A percentile compares a stretch with the other conserved stretches of the same genome.
Evolutionary conservation across 2,888 invertebrate species (phyloP).

Genomic region (Ptycholaimellus sp.): DNA sequence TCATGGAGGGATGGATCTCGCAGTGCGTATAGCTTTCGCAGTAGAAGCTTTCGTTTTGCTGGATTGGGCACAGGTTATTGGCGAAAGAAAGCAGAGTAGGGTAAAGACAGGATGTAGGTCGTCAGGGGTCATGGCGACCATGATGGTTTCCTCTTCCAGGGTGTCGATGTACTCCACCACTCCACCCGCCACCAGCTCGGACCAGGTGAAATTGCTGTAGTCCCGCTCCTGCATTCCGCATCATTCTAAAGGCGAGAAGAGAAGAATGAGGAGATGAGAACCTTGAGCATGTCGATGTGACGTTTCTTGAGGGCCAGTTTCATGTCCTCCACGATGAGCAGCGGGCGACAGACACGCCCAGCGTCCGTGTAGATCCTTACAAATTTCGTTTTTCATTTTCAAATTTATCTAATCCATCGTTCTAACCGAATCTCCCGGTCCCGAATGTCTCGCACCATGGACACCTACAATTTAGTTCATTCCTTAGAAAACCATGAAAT

Average conservation of each 20-base stretch:
- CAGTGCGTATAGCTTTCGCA: constrained; percentile 98
- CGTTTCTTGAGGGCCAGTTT: constrained; percentile 67
- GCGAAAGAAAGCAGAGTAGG: no score
- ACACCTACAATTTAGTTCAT: no score
- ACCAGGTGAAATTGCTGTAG: constrained; percentile 52
- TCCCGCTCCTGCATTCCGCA: constrained; percentile 58
- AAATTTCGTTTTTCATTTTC: no score
- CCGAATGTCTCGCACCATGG: constrained; percentile 94
- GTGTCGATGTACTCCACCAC: constrained; percentile 97
- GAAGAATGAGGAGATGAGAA: not conserved
- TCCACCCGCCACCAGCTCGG: constrained; percentile 43
- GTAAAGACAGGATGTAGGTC: no score
- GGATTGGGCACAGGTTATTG: no score
- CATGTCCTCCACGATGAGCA: constrained; percentile 75
- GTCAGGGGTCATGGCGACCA: constrained; percentile 98
- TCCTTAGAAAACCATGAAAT: no score
- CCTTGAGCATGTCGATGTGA: constrained; percentile 78
- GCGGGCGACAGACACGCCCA: constrained; percentile 89
- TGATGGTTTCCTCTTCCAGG: constrained; percentile 67
- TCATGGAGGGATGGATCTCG: constrained; percentile 98
- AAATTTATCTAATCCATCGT: no score
- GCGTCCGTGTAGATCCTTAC: constrained; percentile 98
- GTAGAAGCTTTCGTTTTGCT: constrained; percentile 62
- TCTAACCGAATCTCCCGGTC: constrained; percentile 96
- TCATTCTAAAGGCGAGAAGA: not conserved